These are phyloP conservation scores for Molossus molossus DNA, from an alignment of 2,797 vertebrate genomes.

Conservation along the genomic window DNA sequence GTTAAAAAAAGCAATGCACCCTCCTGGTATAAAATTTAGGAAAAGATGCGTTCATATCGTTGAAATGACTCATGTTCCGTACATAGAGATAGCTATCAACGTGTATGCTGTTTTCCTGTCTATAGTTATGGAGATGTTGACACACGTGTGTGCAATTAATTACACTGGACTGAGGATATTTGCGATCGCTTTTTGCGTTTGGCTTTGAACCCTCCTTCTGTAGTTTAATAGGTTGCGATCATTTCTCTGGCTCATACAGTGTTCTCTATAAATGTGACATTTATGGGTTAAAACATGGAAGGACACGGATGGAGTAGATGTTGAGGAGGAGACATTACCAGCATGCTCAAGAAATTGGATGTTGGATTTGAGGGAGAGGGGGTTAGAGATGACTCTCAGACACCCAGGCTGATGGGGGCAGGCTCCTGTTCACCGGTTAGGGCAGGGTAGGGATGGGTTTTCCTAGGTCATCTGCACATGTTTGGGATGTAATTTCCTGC, in stretches of 20 bases:
- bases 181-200: neutral
- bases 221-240: neutral
- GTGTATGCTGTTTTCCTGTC: neutral
- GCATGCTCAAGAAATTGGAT: neutral
- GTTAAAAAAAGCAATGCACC: neutral
- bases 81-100: neutral
- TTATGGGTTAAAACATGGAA: neutral
- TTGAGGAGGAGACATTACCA: neutral
- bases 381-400: neutral
- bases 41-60: neutral
- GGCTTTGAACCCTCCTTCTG: neutral
- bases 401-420: neutral
- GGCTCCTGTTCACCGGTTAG: too few relatives aligned
- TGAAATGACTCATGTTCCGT: neutral
- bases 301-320: neutral
- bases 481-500: slow-evolving; percentile 16
- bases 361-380: neutral
- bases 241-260: neutral
- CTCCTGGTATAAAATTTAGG: neutral
- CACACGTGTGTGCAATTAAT: neutral
- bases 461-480: neutral
- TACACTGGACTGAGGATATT: neutral
- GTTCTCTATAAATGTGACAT: neutral
- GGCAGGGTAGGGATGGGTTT: neutral
- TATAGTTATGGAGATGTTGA: neutral